A percentile compares a stretch with the other conserved stretches of the same genome.
phyloP scores from a whole-genome alignment of 2,113 vertebrate species.

The Riparia riparia region DNA sequence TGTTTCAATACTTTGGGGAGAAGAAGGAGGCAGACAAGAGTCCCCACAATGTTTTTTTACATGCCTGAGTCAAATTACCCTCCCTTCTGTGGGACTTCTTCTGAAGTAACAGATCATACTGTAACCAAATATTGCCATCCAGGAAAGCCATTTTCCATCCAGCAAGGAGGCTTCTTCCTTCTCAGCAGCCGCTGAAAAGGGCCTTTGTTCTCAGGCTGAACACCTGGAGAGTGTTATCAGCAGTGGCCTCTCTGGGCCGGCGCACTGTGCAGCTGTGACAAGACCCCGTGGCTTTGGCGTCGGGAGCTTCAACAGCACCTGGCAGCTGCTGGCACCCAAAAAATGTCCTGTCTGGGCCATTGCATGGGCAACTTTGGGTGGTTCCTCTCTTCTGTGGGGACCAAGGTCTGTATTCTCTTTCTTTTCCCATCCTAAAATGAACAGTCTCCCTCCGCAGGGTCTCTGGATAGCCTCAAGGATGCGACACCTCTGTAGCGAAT shows the following conservation, averaged over 20 bases:
- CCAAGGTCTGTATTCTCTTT: neutral
- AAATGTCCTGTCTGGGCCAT: neutral
- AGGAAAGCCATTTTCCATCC: conserved; percentile 81
- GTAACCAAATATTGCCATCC: conserved; percentile 84
- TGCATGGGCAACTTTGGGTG: neutral
- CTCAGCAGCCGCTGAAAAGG: conserved; percentile 87
- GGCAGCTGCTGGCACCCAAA: neutral
- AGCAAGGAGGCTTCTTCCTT: conserved; percentile 81
- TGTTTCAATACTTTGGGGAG: neutral
- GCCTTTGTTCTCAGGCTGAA: conserved; percentile 86
- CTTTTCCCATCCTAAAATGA: neutral
- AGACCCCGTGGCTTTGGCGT: conserved; percentile 2
- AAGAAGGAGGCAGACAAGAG: neutral
- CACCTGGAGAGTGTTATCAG: conserved; percentile 88
- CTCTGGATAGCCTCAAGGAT: neutral
- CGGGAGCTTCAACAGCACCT: neutral
- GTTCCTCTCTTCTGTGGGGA: neutral
- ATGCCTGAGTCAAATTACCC: conserved; percentile 74
- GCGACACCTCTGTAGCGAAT: neutral
- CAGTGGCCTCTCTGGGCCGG: conserved; percentile 2
- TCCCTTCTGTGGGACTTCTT: conserved; percentile 69
- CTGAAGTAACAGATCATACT: conserved; percentile 78
- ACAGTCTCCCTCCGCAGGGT: neutral
- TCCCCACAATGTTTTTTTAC: conserved; percentile 28
- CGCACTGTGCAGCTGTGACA: neutral